These are phyloP conservation scores for Eubasilissa splendida DNA, from an alignment of 2,888 invertebrate genomes.

Conservation along the genomic window DNA sequence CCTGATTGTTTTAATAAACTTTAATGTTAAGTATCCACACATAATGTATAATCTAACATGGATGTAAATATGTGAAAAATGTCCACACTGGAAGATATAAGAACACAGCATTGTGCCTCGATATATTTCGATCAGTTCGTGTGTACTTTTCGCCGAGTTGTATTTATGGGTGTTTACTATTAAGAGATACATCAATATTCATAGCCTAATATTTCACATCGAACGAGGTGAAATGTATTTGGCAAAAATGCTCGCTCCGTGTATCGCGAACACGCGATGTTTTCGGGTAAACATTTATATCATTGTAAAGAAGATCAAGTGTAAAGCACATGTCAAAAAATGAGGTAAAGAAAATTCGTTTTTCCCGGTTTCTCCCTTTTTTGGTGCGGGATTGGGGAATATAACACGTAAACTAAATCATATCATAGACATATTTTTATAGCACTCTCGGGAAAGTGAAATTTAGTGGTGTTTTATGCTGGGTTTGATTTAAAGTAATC, in stretches of 20 bases:
- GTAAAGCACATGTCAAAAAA: slow-evolving; percentile 36
- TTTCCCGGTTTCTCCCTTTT: slow-evolving; percentile 24
- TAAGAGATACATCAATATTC: slow-evolving; percentile 5
- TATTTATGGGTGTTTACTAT: slow-evolving; percentile 2
- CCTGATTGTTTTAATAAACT: too few species aligned
- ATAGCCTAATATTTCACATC: background rate
- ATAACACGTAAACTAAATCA: slow-evolving; percentile 23
- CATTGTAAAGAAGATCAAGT: slow-evolving; percentile 36
- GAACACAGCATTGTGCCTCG: too few species aligned
- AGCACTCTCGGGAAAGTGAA: slow-evolving; percentile 25
- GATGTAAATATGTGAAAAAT: too few species aligned
- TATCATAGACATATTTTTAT: slow-evolving; percentile 30
- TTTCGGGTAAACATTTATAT: slow-evolving; percentile 36
- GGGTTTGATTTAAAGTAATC: slow-evolving; percentile 26
- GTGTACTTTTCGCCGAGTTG: too few species aligned
- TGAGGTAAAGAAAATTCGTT: slow-evolving; percentile 35
- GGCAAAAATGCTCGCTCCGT: background rate
- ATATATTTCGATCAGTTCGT: too few species aligned
- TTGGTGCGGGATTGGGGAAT: slow-evolving; percentile 7
- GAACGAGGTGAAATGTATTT: slow-evolving; percentile 14
- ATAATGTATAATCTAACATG: too few species aligned
- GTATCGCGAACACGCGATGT: slow-evolving; percentile 10
- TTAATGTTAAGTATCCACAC: too few species aligned
- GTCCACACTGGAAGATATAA: too few species aligned
- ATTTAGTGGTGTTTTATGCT: slow-evolving; percentile 22